Evolutionary conservation across 2,888 invertebrate species (phyloP), one percentile per base, ranked within the genome.

Genomic region (Ornithoptera alexandrae): DNA sequence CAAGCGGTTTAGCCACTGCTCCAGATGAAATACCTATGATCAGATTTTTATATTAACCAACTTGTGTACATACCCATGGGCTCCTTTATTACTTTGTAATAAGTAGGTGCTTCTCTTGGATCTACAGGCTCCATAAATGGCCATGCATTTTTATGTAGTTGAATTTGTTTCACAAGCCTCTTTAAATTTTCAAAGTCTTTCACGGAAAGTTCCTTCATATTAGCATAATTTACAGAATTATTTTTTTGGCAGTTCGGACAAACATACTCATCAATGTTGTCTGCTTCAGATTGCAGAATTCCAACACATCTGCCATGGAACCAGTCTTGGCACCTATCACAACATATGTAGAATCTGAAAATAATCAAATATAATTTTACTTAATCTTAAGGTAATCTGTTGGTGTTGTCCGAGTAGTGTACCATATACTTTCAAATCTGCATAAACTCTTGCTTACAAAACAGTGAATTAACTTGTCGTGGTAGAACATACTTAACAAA

Each of bases 251-350:
- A 99, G 84, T 97, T 97, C 0, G 99, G 99, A 93, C 99, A 99
- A 76, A 98, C 95, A 83, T 99, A 99, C 79, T 98, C 98, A 81
- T 98, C 98, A 77, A 99, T 97, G 78, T 96, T 96, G 83, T 98
- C 97, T 30, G 98, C 98, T 85, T 98, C 98, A 4, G 97, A 97
- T 82, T 97, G 98, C 65, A 98, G 90, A 80, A 98, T 97, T 57
- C 99, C 99, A 61, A 99, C 99, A 89, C 99, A 99, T 70, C 97
- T 94, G 10, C 99, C 99, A 87, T 99, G 99, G 93, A 98, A 99
- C 99, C 99, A 99, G 89, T 98, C 99, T 88, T 99, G 98, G 88
- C 99, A 99, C 74, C 97, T 96, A 92, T 99, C 99, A 87, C 99
- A 99, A 84, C 98, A 99, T 81, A 99, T 98, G 89, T 99, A 99